phyloP scores from a whole-genome alignment of 2,797 vertebrate genomes.

The Microctenopoma lineatum region DNA sequence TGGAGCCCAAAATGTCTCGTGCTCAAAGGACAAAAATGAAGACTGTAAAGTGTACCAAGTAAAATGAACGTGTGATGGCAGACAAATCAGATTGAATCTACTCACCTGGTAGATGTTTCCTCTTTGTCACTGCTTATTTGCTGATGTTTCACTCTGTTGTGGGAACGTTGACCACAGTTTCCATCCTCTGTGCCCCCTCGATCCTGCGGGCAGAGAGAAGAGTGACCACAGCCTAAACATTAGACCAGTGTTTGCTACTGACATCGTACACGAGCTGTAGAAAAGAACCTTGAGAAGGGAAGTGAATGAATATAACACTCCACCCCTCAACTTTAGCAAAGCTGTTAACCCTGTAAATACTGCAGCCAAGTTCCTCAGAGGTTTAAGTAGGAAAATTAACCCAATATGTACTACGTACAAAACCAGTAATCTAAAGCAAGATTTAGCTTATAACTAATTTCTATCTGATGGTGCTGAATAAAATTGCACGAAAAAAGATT shows the following conservation, averaged over 20 bases:
- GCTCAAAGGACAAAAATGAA: not conserved
- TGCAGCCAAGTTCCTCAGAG: conserved; percentile 1
- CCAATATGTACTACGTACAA: too few species aligned
- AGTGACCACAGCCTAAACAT: not conserved
- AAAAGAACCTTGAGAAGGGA: conserved; percentile 46
- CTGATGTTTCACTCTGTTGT: conserved; percentile 35
- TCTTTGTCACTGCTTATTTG: conserved; percentile 55
- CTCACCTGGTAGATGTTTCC: conserved; percentile 70
- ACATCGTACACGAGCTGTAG: conserved; percentile 21
- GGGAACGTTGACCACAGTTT: conserved; percentile 24
- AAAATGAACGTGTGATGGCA: not conserved
- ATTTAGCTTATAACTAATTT: too few species aligned
- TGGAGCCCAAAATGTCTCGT: not conserved
- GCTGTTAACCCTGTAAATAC: conserved; percentile 47
- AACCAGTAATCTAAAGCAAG: too few species aligned
- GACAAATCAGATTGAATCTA: not conserved
- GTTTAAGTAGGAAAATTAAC: too few species aligned
- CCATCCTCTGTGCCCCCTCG: conserved; percentile 52
- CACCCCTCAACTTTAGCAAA: conserved; percentile 42
- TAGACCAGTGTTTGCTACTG: not conserved
- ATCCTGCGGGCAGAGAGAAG: conserved; percentile 68
- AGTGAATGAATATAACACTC: conserved; percentile 60
- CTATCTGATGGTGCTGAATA: too few species aligned
- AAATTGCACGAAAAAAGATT: too few species aligned
- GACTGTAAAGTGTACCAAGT: conserved; percentile 3